These are phyloP conservation scores for Tachypleus tridentatus DNA, from an alignment of 1,140 invertebrate genomes.

Conservation along the genomic window DNA sequence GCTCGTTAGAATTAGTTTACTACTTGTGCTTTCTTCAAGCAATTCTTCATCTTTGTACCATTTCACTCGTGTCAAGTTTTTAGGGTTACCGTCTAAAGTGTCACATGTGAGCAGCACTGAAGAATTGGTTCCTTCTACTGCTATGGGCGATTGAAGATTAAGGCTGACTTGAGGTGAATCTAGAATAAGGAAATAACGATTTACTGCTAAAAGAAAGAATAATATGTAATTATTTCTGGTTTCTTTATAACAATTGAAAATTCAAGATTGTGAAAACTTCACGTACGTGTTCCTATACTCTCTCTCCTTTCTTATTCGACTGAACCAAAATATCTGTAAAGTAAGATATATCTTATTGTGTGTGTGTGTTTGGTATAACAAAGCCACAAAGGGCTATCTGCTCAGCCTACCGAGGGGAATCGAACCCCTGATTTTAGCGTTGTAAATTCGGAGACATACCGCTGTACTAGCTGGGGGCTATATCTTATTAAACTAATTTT, in stretches of 20 bases:
- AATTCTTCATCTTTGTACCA: slow-evolving; percentile 24
- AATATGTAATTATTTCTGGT: too few species aligned
- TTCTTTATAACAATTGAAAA: background rate
- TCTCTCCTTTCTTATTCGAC: background rate
- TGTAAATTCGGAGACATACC: too few species aligned
- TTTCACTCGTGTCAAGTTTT: slow-evolving; percentile 20
- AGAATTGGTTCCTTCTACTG: slow-evolving; percentile 19
- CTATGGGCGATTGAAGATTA: slow-evolving; percentile 16
- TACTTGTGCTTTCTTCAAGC: slow-evolving; percentile 8
- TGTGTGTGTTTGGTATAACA: too few species aligned
- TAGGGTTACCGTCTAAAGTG: slow-evolving; percentile 23
- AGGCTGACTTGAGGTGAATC: slow-evolving; percentile 25
- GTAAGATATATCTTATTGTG: background rate
- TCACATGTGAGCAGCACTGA: slow-evolving; percentile 20
- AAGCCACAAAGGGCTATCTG: too few species aligned
- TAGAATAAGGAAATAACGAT: slow-evolving; percentile 11
- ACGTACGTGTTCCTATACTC: background rate
- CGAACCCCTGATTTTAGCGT: too few species aligned
- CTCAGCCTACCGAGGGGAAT: too few species aligned
- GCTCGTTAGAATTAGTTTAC: slow-evolving; percentile 8
- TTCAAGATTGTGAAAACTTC: background rate
- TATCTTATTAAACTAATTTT: background rate
- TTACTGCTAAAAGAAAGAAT: background rate
- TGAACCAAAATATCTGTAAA: background rate
- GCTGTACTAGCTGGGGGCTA: too few species aligned